Conservation (phyloP, 2,888 invertebrate species). For the Mythimna impura region DNA sequence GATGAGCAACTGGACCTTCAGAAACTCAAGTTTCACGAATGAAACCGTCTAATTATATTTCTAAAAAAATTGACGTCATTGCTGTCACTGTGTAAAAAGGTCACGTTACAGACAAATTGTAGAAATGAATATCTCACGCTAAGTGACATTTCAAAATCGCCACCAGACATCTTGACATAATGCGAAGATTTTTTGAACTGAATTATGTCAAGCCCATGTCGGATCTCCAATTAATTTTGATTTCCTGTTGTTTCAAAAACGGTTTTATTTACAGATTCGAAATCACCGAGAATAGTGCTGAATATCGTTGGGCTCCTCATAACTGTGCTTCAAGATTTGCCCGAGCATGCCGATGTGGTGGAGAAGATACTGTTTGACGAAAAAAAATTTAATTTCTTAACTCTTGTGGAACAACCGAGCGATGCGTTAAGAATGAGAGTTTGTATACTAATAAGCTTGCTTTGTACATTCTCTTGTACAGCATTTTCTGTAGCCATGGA, state of each 20-base stretch:
- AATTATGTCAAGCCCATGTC: constrained; percentile 45
- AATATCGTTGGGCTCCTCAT: constrained; percentile 94
- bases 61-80: constrained; percentile 26
- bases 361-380: constrained; percentile 92
- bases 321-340: constrained; percentile 93
- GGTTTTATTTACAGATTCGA: constrained; percentile 83
- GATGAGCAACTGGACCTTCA: background rate
- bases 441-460: constrained; percentile 93
- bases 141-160: constrained; percentile 52
- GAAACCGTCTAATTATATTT: constrained; percentile 21
- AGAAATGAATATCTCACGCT: constrained; percentile 35
- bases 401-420: constrained; percentile 90
- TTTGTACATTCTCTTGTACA: constrained; percentile 92
- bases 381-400: constrained; percentile 86
- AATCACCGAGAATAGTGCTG: constrained; percentile 91
- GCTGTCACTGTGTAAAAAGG: constrained; percentile 36
- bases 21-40: constrained; percentile 5
- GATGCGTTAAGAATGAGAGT: constrained; percentile 91
- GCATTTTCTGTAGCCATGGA: constrained; percentile 90
- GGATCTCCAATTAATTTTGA: constrained; percentile 50
- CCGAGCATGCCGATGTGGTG: constrained; percentile 94
- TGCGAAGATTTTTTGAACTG: constrained; percentile 41
- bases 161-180: constrained; percentile 49
- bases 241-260: constrained; percentile 30
- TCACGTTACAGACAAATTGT: constrained; percentile 50